Evolutionary conservation across 2,113 vertebrate species (phyloP), one percentile per base, ranked within the genome.

Genomic region (Herpetotheres cachinnans): DNA sequence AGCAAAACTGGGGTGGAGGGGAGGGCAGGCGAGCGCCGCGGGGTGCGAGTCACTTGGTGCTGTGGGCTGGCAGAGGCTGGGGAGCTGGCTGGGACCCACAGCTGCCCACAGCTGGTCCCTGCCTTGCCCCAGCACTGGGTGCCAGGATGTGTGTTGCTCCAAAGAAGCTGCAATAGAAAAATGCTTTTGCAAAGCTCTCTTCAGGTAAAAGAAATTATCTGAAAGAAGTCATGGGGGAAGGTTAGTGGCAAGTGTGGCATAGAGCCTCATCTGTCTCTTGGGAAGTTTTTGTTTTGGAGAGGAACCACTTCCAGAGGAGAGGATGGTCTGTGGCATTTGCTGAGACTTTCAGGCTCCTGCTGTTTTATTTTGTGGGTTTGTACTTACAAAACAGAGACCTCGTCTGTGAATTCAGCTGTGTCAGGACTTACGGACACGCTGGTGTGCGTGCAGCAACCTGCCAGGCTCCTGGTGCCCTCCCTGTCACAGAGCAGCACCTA

Each of bases 121-220:
- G 32, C 73, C 46, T 79, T 61, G 40, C 8, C 8, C 32, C 1
- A 1, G 27, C 2, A 1, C 5, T 0, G 0, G 27, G 15, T 47
- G 27, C 56, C 50, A 72, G 42, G 70, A 52, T 15, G 11, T 27
- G 15, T 2, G 0, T 46, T 72, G 26, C 27, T 90, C 67, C 36
- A 54, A 58, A 58, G 63, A 72, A 77, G 16, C 47, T 82, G 25
- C 27, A 16, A 49, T 5, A 55, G 1, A 6, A 67, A 84, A 62
- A 40, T 13, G 13, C 12, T 79, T 73, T 32, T 38, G n/a, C 10
- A 22, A 32, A 88, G 24, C 16, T 49, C 29, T 54, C 54, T 52
- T 42, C 9, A 27, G 24, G 17, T 42, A 4, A 56, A 62, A 56
- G 16, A 14, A 58, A 8, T 13, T 49, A 3, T 54, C 21, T n/a